These are phyloP conservation scores for Lasaia peninsularis DNA, from an alignment of 1,140 invertebrate species.

Conservation along the genomic window DNA sequence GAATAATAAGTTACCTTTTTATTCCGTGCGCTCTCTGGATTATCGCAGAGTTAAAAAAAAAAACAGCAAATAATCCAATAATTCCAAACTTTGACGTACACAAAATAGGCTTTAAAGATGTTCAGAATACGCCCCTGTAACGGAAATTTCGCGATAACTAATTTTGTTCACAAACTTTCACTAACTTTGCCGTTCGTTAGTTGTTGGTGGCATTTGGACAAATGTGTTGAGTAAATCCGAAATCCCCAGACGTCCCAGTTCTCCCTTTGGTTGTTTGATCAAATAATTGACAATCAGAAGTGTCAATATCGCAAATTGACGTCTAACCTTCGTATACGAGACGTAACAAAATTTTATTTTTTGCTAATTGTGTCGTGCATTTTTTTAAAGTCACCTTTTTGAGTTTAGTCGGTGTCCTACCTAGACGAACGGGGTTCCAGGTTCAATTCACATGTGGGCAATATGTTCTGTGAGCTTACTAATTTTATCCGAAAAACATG, in stretches of 20 bases:
- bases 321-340: not conserved
- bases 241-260: slow-evolving; percentile 5
- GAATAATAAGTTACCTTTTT: too few species aligned
- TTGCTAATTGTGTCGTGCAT: too few species aligned
- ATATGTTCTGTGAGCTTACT: too few species aligned
- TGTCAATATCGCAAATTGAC: slow-evolving; percentile 29
- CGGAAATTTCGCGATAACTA: slow-evolving; percentile 45
- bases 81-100: not conserved
- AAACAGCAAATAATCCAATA: not conserved
- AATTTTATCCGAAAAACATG: too few species aligned
- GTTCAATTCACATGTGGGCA: too few species aligned
- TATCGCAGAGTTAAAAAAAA: too few species aligned
- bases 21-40: too few species aligned
- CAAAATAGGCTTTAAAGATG: slow-evolving; percentile 21
- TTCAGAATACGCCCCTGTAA: slow-evolving; percentile 25
- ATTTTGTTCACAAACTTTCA: slow-evolving; percentile 40
- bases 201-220: slow-evolving; percentile 2
- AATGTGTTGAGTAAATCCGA: slow-evolving; percentile 3
- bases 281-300: slow-evolving; percentile 29
- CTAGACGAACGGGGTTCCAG: too few species aligned
- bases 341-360: not conserved
- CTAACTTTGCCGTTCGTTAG: slow-evolving; percentile 16
- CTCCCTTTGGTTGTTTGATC: slow-evolving; percentile 29
- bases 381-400: too few species aligned
- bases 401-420: too few species aligned